phyloP scores from a whole-genome alignment of 2,888 invertebrate species.

The Stenodema calcarata region DNA sequence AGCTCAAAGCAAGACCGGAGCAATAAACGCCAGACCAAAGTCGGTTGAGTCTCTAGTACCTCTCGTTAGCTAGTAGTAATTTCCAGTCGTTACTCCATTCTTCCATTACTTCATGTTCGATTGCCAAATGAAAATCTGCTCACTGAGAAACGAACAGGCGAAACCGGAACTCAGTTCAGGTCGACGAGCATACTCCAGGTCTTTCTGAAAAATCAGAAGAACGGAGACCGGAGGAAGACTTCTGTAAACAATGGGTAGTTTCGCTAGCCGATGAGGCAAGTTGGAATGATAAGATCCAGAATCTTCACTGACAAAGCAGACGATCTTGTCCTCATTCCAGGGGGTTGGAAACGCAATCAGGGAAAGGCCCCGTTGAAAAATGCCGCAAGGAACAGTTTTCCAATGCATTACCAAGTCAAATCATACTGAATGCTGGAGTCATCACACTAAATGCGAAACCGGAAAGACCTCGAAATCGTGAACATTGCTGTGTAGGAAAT shows the following conservation, averaged over 20 bases:
- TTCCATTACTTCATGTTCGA: not conserved
- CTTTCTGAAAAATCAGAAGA: not conserved
- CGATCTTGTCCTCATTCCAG: not conserved
- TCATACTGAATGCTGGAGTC: too few species aligned
- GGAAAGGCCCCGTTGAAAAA: not conserved
- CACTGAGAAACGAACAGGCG: not conserved
- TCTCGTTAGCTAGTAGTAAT: too few species aligned
- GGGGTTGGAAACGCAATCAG: not conserved
- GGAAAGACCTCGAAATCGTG: too few species aligned
- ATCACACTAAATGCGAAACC: too few species aligned
- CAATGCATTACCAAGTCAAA: too few species aligned
- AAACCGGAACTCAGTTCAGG: not conserved
- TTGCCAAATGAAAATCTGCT: not conserved
- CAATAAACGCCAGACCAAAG: too few species aligned
- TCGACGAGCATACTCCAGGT: not conserved
- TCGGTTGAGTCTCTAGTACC: too few species aligned
- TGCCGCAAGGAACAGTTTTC: too few species aligned
- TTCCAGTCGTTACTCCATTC: too few species aligned
- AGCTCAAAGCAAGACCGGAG: too few species aligned
- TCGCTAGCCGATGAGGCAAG: constrained; percentile 16
- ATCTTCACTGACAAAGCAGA: constrained; percentile 10
- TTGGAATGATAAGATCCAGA: not conserved
- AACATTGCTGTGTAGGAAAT: too few species aligned
- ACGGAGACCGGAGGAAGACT: not conserved
- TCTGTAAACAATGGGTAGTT: not conserved